Conservation (phyloP, 1,140 invertebrate genomes). For the Scaptodrosophila lebanonensis region DNA sequence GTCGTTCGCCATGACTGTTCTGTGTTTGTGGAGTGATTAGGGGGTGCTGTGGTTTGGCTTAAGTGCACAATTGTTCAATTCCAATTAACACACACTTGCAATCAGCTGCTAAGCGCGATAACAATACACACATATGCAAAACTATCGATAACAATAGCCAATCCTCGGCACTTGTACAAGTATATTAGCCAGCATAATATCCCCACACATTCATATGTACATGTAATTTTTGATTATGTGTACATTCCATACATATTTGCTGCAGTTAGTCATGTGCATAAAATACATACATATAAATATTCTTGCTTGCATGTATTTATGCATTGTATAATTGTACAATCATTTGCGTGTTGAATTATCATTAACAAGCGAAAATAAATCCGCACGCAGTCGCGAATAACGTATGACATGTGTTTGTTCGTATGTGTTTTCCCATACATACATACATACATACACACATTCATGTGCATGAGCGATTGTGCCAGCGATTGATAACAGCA, state of each 20-base stretch:
- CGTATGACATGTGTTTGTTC: slow-evolving; percentile 82
- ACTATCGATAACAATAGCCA: too few species aligned
- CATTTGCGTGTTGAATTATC: slow-evolving; percentile 43
- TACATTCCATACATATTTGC: slow-evolving; percentile 5
- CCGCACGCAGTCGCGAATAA: slow-evolving; percentile 12
- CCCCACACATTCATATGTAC: slow-evolving; percentile 1
- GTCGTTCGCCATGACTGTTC: too few species aligned
- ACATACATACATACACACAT: not conserved
- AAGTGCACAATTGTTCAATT: too few species aligned
- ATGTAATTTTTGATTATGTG: not conserved
- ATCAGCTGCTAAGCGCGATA: slow-evolving; percentile 34
- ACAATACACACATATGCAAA: too few species aligned
- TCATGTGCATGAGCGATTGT: slow-evolving; percentile 4
- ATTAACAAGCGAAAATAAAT: slow-evolving; percentile 16
- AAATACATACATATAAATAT: not conserved
- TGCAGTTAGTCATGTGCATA: not conserved
- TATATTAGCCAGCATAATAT: too few species aligned
- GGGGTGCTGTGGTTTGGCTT: too few species aligned
- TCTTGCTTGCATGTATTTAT: too few species aligned
- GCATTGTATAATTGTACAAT: slow-evolving; percentile 11
- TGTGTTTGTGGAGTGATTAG: too few species aligned
- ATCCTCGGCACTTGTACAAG: too few species aligned
- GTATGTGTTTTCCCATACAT: not conserved
- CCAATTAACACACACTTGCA: too few species aligned
- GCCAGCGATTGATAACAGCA: slow-evolving; percentile 12